Base-by-base conservation (phyloP, 1,140 invertebrate species). In the Philaenus spumarius region DNA sequence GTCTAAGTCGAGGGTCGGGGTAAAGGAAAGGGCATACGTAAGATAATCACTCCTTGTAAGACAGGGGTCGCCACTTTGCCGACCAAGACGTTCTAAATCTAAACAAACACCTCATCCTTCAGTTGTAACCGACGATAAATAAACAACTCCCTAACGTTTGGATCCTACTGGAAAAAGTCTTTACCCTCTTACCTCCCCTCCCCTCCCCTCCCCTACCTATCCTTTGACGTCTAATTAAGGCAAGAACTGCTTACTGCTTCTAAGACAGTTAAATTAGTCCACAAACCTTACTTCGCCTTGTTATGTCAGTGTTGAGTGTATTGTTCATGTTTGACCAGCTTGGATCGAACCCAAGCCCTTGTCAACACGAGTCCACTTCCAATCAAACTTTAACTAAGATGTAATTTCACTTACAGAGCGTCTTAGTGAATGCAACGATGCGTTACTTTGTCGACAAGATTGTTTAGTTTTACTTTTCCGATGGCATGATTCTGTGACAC, bases 171-270 rank as follows among this genome's bases (percentile, higher is more conserved):
- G 26, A 30, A 30, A 30, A 30, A 12, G 23, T 20, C 20, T 40
- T 15, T 37, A 42, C 53, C 35, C 26, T 35, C 35, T 55, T 34
- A 52, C 26, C 30, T 39, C 39, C 30, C 51, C 14, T 7, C 51
- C 26, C 24, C 20, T n/a, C n/a, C 11, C n/a, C 15, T 48, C 46
- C 55, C 46, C 35, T 46, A 42, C 40, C 23, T 2, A 22, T 45
- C 45, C 55, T 57, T 57, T 57, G 55, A 57, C 30, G 19, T 19
- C 55, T 57, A 57, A 57, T 57, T 57, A 57, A 57, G 55, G 48
- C 43, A 43, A 24, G 19, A 48, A 20, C 19, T 30, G 26, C 26
- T 30, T 30, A 30, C 3, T 30, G 26, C 9, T 30, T 30, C 39
- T 57, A 57, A 57, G 55, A 57, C 55, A 48, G 46, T 48, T 57